Evolutionary conservation across 2,797 vertebrate genomes (phyloP).

Genomic region (Typhlichthys eigenmanni): DNA sequence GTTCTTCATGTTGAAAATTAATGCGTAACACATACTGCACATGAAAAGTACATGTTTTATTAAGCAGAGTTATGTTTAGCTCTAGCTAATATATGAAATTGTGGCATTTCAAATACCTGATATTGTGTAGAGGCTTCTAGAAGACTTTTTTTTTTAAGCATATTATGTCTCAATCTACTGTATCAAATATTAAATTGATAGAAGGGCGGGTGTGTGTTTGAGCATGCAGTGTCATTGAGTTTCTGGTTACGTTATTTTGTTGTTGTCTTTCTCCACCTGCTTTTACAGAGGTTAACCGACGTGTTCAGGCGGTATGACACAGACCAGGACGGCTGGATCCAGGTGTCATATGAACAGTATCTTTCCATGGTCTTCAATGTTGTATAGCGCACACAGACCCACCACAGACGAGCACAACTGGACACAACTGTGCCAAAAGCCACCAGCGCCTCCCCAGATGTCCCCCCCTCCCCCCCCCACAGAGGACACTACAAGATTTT

Average conservation of each 20-base stretch:
- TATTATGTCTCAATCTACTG: too few species aligned
- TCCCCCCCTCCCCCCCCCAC: conserved; percentile 41
- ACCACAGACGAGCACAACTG: conserved; percentile 70
- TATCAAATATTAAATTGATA: too few species aligned
- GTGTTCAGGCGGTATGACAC: conserved; percentile 95
- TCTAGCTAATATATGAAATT: too few species aligned
- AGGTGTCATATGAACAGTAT: conserved; percentile 98
- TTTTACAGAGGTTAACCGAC: conserved; percentile 90
- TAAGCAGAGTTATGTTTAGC: too few species aligned
- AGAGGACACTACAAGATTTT: conserved; percentile 62
- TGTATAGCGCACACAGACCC: conserved; percentile 78
- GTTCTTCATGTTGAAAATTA: too few species aligned
- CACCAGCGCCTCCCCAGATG: conserved; percentile 52
- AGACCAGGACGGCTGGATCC: conserved; percentile 98
- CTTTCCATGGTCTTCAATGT: conserved; percentile 98
- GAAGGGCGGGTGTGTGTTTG: background rate
- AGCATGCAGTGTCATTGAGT: background rate
- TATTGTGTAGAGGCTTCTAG: too few species aligned
- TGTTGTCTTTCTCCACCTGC: background rate
- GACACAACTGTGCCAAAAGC: conserved; percentile 79
- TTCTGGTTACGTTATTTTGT: background rate
- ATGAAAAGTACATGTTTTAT: too few species aligned
- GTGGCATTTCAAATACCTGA: too few species aligned
- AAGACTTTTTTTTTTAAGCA: too few species aligned
- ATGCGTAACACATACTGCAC: too few species aligned